Base-by-base conservation (phyloP, 2,113 vertebrate genomes). In the Aix galericulata region DNA sequence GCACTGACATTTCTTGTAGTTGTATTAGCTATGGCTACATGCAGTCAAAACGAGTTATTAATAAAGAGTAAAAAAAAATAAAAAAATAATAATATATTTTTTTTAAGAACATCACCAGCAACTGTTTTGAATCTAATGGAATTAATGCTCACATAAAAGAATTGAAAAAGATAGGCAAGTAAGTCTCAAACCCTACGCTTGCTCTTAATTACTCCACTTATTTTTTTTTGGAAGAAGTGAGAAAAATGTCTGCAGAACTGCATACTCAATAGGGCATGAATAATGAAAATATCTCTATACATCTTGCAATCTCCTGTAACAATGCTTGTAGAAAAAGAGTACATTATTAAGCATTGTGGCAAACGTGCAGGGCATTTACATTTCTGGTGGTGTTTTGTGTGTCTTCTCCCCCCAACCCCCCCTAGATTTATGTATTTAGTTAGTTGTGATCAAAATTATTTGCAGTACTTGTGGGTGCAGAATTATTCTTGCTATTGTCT, bases 231-330 rank as follows among this genome's bases (percentile, higher is more conserved):
- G 58, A n/a, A 93, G 58, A 92, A 82, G 93, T 89, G 89, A 92
- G 90, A 95, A 96, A 93, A 96, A 97, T 82, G 89, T 91, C 89
- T 97, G 48, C 50, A 82, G 82, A 94, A 91, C 88, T 86, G 91
- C 82, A 94, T 93, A 92, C 80, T 96, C 94, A 92, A 89, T 82
- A 95, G 91, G 89, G 68, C 86, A 95, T 86, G 83, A 91, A 96
- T 92, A 93, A 92, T 95, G 85, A 92, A 95, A 97, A 93, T 89
- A 87, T 69, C 79, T 91, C 82, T 71, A 92, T 76, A 81, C 84
- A 92, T 82, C 62, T 92, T 83, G 84, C 88, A 89, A 86, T 71
- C 76, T 78, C 66, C 84, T 87, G 8, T 71, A 89, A 83, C 2
- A 20, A 89, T 13, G 52, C 82, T n/a, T 92, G 69, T 53, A 82